Percentiles rank a stretch among this genome's conserved stretches.
Evolutionary conservation across 2,888 invertebrate species (phyloP).

Genomic region (Laothoe populi): DNA sequence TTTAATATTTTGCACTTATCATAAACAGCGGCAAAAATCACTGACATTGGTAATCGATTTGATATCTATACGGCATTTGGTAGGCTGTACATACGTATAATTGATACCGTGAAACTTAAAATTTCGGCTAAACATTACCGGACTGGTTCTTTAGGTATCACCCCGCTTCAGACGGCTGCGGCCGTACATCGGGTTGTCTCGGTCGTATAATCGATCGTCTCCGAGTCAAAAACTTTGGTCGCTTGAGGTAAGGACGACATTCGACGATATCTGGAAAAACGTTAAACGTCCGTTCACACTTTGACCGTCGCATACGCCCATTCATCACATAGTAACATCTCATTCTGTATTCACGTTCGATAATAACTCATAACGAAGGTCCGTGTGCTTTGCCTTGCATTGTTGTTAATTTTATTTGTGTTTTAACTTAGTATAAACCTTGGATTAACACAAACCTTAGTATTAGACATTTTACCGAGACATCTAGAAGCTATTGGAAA

Average conservation of each 20-base stretch:
- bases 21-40: slow-evolving; percentile 8
- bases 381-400: slow-evolving; percentile 24
- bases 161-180: slow-evolving; percentile 76
- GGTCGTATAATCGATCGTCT: slow-evolving; percentile 77
- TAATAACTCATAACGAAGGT: slow-evolving; percentile 21
- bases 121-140: slow-evolving; percentile 42
- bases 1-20: slow-evolving; percentile 2
- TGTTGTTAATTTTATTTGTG: slow-evolving; percentile 19
- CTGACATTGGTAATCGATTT: background rate
- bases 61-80: slow-evolving; percentile 5
- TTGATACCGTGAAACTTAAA: slow-evolving; percentile 15
- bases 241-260: slow-evolving; percentile 76
- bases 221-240: slow-evolving; percentile 80
- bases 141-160: slow-evolving; percentile 79
- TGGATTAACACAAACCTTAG: background rate
- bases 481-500: background rate
- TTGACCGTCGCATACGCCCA: slow-evolving; percentile 32
- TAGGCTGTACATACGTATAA: slow-evolving; percentile 14
- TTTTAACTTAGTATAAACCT: slow-evolving; percentile 17
- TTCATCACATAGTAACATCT: slow-evolving; percentile 31
- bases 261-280: slow-evolving; percentile 40
- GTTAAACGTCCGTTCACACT: slow-evolving; percentile 32
- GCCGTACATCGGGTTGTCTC: slow-evolving; percentile 76
- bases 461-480: background rate
- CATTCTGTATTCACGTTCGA: slow-evolving; percentile 18